Base-by-base conservation (phyloP, 2,888 invertebrate genomes). In the Scaptomyza polygonia region DNA sequence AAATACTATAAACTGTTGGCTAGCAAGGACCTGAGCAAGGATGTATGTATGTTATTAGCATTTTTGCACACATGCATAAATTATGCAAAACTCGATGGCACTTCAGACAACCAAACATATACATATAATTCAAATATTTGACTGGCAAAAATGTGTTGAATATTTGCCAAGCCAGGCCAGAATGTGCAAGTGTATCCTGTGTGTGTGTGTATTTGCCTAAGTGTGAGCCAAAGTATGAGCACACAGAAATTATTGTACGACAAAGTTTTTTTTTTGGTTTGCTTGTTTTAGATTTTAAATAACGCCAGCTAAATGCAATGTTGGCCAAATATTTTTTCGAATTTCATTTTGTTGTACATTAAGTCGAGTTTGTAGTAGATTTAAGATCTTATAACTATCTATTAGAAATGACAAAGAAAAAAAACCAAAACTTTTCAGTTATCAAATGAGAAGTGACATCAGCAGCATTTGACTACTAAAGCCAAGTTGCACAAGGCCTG, bases 111-210 rank as follows among this genome's bases (percentile, higher is more conserved):
- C n/a, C 21, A 48, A 66, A 75, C 79, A 56, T 34, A 34, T 44
- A 27, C 3, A n/a, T 47, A 11, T 29, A 29, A 5, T 66, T 66
- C 69, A 82, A 85, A 86, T 82, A 87, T 82, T 82, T 87, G 58
- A 29, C 61, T 68, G 55, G 77, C 58, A 82, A 79, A 85, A 82
- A n/a, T n/a, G 88, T 87, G 88, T 82, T 82, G 86, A 66, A 64
- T 68, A 57, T 64, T 71, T 81, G 57, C 36, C 44, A 42, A 16
- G 67, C 49, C 57, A 29, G 21, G 9, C 29, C 25, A 43, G 16
- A 27, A 18, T 47, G 18, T 21, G 12, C 11, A 14, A 14, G 25
- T 44, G n/a, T 44, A 30, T 5, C 1, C 2, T 36, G 25, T 43
- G 43, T n/a, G 27, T 29, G 34, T 16, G n/a, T 12, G 54, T 34